Conservation (phyloP, 2,797 vertebrate genomes). For the Sebastes paucispinis region DNA sequence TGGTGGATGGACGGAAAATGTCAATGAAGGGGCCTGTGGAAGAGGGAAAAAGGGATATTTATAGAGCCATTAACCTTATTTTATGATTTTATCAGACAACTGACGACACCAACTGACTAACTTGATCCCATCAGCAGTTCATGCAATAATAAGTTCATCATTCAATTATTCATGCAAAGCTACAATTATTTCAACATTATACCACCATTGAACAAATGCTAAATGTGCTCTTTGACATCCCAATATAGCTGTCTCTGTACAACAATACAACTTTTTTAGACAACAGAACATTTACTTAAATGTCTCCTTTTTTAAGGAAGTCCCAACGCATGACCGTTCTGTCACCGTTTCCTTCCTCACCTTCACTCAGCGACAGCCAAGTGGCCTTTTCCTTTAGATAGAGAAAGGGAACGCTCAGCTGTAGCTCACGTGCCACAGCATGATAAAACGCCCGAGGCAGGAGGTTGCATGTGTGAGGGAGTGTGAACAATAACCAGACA, state of each 20-base stretch:
- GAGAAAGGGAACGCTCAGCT: constrained; percentile 50
- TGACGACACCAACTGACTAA: background rate
- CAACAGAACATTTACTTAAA: background rate
- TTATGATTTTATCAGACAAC: background rate
- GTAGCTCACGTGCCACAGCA: constrained; percentile 46
- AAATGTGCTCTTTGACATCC: background rate
- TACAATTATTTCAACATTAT: background rate
- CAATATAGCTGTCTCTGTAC: background rate
- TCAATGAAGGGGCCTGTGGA: background rate
- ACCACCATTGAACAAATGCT: background rate
- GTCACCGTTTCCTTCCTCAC: constrained; percentile 65
- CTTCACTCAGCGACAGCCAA: constrained; percentile 42
- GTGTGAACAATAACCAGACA: constrained; percentile 61
- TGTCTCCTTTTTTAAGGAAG: constrained; percentile 53
- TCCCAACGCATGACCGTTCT: constrained; percentile 40
- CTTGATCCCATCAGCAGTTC: background rate
- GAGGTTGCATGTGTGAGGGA: constrained; percentile 32
- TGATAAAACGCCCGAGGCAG: constrained; percentile 49
- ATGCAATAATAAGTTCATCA: background rate
- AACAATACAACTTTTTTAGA: background rate
- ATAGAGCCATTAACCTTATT: background rate
- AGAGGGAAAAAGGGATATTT: background rate
- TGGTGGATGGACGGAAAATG: background rate
- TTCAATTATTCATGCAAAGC: background rate
- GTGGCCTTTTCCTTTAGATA: constrained; percentile 53